A percentile compares a stretch with the other conserved stretches of the same genome.
These are phyloP conservation scores for Oncorhynchus clarkii DNA, from an alignment of 2,113 vertebrate species.

Conservation along the genomic window DNA sequence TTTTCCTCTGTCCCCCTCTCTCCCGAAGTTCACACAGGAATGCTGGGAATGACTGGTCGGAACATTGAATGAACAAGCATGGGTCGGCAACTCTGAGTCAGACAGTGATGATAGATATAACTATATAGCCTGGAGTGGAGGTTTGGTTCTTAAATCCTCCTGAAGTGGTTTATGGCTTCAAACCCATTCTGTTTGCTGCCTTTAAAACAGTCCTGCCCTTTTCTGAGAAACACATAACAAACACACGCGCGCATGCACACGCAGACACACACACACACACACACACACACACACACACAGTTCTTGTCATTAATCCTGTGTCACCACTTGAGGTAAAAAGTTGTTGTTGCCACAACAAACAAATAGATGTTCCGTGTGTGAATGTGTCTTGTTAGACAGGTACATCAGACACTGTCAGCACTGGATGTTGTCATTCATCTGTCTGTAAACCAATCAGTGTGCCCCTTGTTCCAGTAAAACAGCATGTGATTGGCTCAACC, in stretches of 20 bases:
- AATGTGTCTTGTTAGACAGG: too few relatives aligned
- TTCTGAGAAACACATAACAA: conserved; percentile 21
- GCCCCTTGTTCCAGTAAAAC: too few relatives aligned
- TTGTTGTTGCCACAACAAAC: too few relatives aligned
- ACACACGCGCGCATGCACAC: background rate
- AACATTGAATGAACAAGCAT: conserved; percentile 38
- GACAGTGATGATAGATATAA: background rate
- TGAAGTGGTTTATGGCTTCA: conserved; percentile 47
- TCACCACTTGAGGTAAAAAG: too few relatives aligned
- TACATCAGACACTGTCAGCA: too few relatives aligned
- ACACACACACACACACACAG: background rate
- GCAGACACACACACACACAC: background rate
- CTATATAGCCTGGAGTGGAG: conserved; percentile 2
- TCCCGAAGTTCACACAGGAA: conserved; percentile 27
- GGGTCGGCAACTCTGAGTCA: conserved; percentile 18
- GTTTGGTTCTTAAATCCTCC: background rate
- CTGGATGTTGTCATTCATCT: too few relatives aligned
- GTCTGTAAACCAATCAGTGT: too few relatives aligned
- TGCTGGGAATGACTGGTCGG: conserved; percentile 33
- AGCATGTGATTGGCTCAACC: too few relatives aligned
- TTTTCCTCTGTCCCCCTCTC: background rate
- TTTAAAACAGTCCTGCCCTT: conserved; percentile 16
- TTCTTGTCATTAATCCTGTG: too few relatives aligned
- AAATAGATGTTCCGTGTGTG: too few relatives aligned
- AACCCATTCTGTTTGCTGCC: conserved; percentile 37